A percentile compares a stretch with the other conserved stretches of the same genome.
Evolutionary conservation across 2,113 vertebrate genomes (phyloP).

Genomic region (Daboia siamensis): DNA sequence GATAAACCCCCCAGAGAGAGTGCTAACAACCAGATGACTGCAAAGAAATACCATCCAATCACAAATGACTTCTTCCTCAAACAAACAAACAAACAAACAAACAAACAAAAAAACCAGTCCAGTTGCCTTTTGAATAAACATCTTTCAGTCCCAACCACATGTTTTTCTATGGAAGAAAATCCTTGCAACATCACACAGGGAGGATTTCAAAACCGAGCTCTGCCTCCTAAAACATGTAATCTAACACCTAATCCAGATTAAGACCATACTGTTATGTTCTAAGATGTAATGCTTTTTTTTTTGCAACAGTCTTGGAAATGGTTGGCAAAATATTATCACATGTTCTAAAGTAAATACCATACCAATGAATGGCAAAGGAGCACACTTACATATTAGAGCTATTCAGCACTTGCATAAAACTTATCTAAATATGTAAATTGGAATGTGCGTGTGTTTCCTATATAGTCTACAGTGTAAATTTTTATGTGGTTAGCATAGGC

Average conservation of each 20-base stretch:
- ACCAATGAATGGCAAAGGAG: background rate
- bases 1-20: too few species aligned
- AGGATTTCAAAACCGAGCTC: background rate
- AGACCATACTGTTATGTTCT: background rate
- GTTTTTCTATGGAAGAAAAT: background rate
- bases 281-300: background rate
- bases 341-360: background rate
- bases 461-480: background rate
- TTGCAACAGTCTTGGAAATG: background rate
- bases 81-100: background rate
- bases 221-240: background rate
- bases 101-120: too few species aligned
- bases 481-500: background rate
- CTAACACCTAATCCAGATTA: background rate
- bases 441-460: background rate
- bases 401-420: background rate
- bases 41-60: background rate
- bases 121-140: background rate
- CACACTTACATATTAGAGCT: background rate
- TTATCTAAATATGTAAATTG: background rate
- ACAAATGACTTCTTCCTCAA: background rate
- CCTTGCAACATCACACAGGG: background rate
- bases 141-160: background rate
- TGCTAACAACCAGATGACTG: background rate
- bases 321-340: background rate